Conservation (phyloP, 2,797 vertebrate genomes). For the Alcedo atthis region DNA sequence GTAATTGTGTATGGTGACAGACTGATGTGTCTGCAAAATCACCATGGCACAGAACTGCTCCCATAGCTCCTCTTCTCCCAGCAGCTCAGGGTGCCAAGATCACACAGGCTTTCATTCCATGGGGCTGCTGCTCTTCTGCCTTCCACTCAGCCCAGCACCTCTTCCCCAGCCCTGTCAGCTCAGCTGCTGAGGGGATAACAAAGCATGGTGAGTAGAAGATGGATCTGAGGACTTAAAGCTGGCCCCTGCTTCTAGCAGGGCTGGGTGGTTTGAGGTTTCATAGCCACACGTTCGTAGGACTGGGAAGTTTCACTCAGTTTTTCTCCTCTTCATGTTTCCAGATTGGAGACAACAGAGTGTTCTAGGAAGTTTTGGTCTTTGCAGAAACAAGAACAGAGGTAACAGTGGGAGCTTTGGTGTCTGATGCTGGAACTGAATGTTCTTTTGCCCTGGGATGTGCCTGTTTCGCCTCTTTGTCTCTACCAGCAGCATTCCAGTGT, state of each 20-base stretch:
- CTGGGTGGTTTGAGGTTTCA: background rate
- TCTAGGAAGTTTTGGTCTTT: background rate
- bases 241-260: background rate
- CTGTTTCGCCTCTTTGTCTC: background rate
- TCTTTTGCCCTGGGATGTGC: background rate
- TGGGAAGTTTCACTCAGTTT: background rate
- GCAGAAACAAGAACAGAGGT: background rate
- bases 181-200: background rate
- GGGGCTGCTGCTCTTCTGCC: background rate
- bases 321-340: background rate
- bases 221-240: background rate
- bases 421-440: background rate
- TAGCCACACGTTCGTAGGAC: background rate
- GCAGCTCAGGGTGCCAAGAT: background rate
- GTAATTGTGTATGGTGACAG: slow-evolving; percentile 19
- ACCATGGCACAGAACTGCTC: slow-evolving; percentile 7
- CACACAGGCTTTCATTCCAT: background rate
- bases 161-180: background rate
- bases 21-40: slow-evolving; percentile 38
- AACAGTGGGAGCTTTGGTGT: background rate
- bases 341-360: background rate
- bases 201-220: background rate
- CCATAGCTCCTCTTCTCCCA: slow-evolving; percentile 1
- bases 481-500: accelerated
- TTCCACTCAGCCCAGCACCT: background rate